Percentiles rank a stretch among this genome's conserved stretches.
phyloP scores from a whole-genome alignment of 2,888 invertebrate genomes.

The Ectropis crepuscularia region DNA sequence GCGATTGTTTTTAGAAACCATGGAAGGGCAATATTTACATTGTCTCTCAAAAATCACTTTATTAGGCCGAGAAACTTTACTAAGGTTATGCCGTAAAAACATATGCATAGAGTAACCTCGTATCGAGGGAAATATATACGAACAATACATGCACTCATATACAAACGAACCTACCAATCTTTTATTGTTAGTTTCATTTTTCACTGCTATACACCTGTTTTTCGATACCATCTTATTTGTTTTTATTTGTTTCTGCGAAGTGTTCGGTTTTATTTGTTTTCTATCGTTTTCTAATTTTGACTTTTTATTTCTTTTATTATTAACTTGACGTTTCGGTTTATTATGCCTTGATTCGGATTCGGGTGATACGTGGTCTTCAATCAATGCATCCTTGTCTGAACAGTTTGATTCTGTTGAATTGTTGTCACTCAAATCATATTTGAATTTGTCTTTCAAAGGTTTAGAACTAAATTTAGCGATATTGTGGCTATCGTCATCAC shows the following conservation, averaged over 20 bases:
- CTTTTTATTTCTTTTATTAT: too few relatives aligned
- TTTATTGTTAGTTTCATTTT: background rate
- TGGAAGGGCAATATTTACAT: constrained; percentile 55
- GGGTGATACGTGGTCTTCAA: background rate
- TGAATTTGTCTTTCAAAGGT: constrained; percentile 6
- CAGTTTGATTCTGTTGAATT: background rate
- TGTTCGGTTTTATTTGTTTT: background rate
- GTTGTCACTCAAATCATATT: constrained; percentile 2
- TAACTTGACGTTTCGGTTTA: too few relatives aligned
- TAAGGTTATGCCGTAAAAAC: constrained; percentile 49
- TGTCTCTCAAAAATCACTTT: constrained; percentile 50
- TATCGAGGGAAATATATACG: constrained; percentile 45
- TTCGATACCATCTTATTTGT: background rate
- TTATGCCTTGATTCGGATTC: background rate
- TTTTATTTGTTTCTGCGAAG: background rate
- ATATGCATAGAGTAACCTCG: constrained; percentile 47
- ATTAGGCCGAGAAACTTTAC: constrained; percentile 33
- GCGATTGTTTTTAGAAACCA: constrained; percentile 35
- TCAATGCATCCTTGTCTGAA: background rate
- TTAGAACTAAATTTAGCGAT: background rate
- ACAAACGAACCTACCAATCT: constrained; percentile 3
- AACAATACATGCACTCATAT: constrained; percentile 53
- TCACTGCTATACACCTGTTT: background rate
- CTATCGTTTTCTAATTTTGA: background rate
- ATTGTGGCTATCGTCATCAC: background rate